phyloP scores from a whole-genome alignment of 2,113 vertebrate species.

The Lynx canadensis region DNA sequence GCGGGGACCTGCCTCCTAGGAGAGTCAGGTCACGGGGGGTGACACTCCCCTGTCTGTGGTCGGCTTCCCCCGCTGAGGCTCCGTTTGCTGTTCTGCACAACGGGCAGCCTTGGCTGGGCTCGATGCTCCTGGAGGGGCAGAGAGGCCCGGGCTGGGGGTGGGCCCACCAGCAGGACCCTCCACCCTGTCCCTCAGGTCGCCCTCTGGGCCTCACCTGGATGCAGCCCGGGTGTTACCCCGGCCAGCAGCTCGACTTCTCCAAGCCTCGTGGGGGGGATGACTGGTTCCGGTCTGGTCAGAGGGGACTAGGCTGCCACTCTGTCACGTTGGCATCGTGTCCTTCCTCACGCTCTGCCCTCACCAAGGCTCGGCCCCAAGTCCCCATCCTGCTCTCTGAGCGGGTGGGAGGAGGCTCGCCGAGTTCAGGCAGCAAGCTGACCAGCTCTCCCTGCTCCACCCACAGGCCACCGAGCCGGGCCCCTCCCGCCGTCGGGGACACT shows the following conservation, averaged over 20 bases:
- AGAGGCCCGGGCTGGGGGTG: background rate
- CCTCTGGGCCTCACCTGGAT: background rate
- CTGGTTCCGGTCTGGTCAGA: background rate
- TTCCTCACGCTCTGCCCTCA: background rate
- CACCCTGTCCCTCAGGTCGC: too few relatives aligned
- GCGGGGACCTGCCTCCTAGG: background rate
- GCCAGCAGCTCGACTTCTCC: background rate
- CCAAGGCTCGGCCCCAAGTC: background rate
- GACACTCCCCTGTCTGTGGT: background rate
- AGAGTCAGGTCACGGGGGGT: background rate
- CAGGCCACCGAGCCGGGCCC: background rate
- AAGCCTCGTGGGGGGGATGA: accelerated
- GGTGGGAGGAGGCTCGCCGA: background rate
- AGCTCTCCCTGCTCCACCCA: background rate
- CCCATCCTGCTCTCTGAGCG: accelerated
- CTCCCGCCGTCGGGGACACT: accelerated
- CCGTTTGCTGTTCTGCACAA: background rate
- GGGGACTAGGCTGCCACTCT: background rate
- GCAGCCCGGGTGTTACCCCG: too few relatives aligned
- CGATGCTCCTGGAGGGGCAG: background rate
- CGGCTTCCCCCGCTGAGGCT: background rate
- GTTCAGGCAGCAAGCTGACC: background rate
- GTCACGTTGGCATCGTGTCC: background rate
- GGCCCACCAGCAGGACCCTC: background rate
- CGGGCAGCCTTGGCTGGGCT: background rate